These are phyloP conservation scores for Xanthostigma xanthostigma DNA, from an alignment of 2,888 invertebrate genomes.

Conservation along the genomic window DNA sequence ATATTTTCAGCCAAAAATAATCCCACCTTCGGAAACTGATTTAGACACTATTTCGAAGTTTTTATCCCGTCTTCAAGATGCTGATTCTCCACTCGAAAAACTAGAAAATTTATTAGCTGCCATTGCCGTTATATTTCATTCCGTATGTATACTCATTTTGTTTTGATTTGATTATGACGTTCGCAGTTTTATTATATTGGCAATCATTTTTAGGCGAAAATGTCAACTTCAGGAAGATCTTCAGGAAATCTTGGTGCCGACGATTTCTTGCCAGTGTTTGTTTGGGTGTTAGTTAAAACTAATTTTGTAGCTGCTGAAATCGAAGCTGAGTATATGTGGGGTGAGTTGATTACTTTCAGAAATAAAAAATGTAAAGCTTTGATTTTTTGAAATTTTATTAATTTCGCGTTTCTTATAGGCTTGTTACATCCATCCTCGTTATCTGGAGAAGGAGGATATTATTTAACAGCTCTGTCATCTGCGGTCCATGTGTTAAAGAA, in stretches of 20 bases:
- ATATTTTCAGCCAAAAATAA: constrained; percentile 45
- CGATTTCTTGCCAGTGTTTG: constrained; percentile 81
- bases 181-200: background rate
- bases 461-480: constrained; percentile 83
- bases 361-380: background rate
- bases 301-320: constrained; percentile 85
- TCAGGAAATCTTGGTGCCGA: constrained; percentile 55
- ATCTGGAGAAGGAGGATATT: constrained; percentile 89
- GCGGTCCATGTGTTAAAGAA: constrained; percentile 81
- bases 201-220: constrained; percentile 40
- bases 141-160: constrained; percentile 33
- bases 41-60: constrained; percentile 64
- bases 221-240: constrained; percentile 38
- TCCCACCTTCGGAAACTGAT: constrained; percentile 59
- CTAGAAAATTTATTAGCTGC: constrained; percentile 80
- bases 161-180: background rate
- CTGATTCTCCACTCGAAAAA: constrained; percentile 86
- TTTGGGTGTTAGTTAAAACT: constrained; percentile 81
- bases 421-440: constrained; percentile 79
- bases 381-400: background rate
- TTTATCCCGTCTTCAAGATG: constrained; percentile 72
- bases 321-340: constrained; percentile 95
- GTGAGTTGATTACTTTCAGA: constrained; percentile 16
- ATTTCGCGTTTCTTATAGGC: constrained; percentile 21
- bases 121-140: constrained; percentile 76